Evolutionary conservation across 2,888 invertebrate species (phyloP).

Genomic region (Nipponacmea schrenckii): DNA sequence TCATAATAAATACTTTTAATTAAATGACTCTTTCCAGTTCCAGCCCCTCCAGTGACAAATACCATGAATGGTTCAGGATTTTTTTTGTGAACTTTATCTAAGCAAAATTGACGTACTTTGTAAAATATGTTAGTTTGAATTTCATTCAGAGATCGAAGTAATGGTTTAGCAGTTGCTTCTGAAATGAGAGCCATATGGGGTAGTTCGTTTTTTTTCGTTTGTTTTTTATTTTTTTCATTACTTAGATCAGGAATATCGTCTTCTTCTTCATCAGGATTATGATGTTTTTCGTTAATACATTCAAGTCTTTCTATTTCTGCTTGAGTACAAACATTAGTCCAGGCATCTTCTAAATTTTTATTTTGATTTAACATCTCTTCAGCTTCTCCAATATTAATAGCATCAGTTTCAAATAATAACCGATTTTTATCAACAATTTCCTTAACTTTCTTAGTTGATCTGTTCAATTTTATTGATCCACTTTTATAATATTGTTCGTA

Average conservation of each 20-base stretch:
- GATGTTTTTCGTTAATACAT: background rate
- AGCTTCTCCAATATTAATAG: background rate
- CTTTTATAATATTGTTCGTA: background rate
- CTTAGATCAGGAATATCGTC: background rate
- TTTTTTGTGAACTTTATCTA: background rate
- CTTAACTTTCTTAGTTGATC: background rate
- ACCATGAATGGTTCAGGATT: slow-evolving; percentile 10
- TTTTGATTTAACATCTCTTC: background rate
- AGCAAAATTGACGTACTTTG: slow-evolving; percentile 22
- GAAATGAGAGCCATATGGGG: background rate
- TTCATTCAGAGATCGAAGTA: slow-evolving; percentile 15
- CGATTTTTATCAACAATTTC: slow-evolving; percentile 8
- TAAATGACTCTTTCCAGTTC: slow-evolving; percentile 17
- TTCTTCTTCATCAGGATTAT: background rate
- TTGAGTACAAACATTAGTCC: slow-evolving; percentile 5
- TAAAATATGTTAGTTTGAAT: slow-evolving; percentile 18
- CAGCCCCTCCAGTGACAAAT: slow-evolving; percentile 21
- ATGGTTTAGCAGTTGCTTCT: background rate
- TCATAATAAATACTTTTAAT: slow-evolving; percentile 20
- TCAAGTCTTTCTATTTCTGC: slow-evolving; percentile 1
- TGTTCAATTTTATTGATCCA: background rate
- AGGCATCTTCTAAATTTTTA: slow-evolving; percentile 10
- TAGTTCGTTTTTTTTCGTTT: background rate
- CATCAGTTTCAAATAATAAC: background rate
- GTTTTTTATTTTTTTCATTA: background rate